These are phyloP conservation scores for Arnoldichthys spilopterus DNA, from an alignment of 2,797 vertebrate species.

Conservation along the genomic window DNA sequence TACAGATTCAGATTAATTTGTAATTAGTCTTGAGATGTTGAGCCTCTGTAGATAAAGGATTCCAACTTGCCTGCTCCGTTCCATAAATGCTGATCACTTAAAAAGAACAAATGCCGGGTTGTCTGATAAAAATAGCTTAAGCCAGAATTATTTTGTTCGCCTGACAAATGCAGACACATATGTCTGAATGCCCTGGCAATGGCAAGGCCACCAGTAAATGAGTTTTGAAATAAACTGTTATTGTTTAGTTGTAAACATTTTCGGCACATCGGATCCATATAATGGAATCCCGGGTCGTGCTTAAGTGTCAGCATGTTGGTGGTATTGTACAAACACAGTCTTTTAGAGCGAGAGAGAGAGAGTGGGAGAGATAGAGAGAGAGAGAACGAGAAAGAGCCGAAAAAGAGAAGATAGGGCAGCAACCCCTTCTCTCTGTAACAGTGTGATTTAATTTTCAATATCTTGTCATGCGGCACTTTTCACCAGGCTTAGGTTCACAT, in stretches of 20 bases:
- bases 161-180: slow-evolving; percentile 80
- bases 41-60: slow-evolving; percentile 85
- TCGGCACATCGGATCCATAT: slow-evolving; percentile 67
- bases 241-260: slow-evolving; percentile 74
- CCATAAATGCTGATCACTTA: slow-evolving; percentile 82
- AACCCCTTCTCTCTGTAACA: slow-evolving; percentile 54
- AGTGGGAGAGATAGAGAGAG: slow-evolving; percentile 5
- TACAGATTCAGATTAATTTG: slow-evolving; percentile 87
- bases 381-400: slow-evolving; percentile 26
- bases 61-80: slow-evolving; percentile 76
- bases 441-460: slow-evolving; percentile 69
- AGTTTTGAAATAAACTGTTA: slow-evolving; percentile 81
- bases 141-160: slow-evolving; percentile 81
- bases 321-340: slow-evolving; percentile 59
- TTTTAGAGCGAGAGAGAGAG: slow-evolving; percentile 42
- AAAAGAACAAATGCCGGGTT: slow-evolving; percentile 72
- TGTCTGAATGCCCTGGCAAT: slow-evolving; percentile 77
- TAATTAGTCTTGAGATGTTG: slow-evolving; percentile 88
- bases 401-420: slow-evolving; percentile 40
- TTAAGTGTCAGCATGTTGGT: slow-evolving; percentile 56
- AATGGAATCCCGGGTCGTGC: slow-evolving; percentile 61
- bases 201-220: slow-evolving; percentile 76
- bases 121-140: slow-evolving; percentile 81
- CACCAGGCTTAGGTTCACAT: slow-evolving; percentile 65
- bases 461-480: slow-evolving; percentile 62